phyloP scores from a whole-genome alignment of 1,140 invertebrate genomes.

The Nasonia longicornis region DNA sequence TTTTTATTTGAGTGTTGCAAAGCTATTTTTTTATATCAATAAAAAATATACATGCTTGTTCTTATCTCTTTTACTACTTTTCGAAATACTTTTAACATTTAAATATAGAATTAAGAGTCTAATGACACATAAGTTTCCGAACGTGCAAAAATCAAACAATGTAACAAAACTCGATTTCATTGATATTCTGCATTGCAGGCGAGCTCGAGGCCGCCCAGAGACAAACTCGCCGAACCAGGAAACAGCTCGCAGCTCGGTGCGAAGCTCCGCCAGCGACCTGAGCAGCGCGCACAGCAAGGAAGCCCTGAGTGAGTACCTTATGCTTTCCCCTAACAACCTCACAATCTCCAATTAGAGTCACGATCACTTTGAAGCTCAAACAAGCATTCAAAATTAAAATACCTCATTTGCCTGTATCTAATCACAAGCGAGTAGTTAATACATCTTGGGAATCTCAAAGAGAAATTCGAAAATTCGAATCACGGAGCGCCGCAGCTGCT shows the following conservation, averaged over 20 bases:
- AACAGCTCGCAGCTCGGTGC: conserved; percentile 67
- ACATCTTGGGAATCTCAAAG: not conserved
- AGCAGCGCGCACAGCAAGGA: conserved; percentile 65
- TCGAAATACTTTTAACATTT: not conserved
- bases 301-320: conserved; percentile 60
- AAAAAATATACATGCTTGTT: not conserved
- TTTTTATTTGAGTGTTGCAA: not conserved
- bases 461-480: conserved; percentile 14
- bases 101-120: not conserved
- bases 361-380: conserved; percentile 33
- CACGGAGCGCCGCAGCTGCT: conserved; percentile 12
- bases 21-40: not conserved
- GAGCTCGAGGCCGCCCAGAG: conserved; percentile 61
- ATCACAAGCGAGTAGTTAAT: not conserved
- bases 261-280: conserved; percentile 67
- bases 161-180: not conserved
- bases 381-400: conserved; percentile 22
- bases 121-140: not conserved
- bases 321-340: not conserved
- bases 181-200: conserved; percentile 52
- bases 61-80: not conserved
- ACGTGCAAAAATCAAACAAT: not conserved
- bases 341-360: not conserved
- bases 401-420: not conserved
- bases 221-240: conserved; percentile 63